These are phyloP conservation scores for Calyptomena viridis DNA, from an alignment of 2,113 vertebrate species.

Conservation along the genomic window DNA sequence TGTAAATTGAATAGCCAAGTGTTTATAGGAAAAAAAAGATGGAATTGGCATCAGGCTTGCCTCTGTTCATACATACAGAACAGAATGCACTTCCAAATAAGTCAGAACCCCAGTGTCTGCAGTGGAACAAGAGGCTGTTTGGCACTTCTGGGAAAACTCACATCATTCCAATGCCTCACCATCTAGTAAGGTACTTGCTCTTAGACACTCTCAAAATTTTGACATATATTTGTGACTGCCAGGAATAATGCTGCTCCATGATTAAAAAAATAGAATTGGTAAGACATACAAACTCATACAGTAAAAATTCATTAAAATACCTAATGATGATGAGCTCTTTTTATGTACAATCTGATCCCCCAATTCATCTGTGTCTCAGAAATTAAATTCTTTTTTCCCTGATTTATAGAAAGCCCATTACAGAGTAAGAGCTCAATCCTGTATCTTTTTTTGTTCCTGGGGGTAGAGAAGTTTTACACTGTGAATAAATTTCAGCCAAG, in stretches of 20 bases:
- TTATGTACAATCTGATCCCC: background rate
- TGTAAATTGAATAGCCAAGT: constrained; percentile 2
- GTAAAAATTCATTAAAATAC: background rate
- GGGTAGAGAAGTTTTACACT: background rate
- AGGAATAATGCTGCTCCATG: background rate
- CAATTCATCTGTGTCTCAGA: background rate
- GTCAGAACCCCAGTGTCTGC: background rate
- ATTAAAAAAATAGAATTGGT: background rate
- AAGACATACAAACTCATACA: background rate
- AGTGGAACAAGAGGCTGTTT: background rate
- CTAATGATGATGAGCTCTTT: background rate
- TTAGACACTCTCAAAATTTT: background rate
- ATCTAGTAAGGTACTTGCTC: background rate
- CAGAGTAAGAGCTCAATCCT: background rate
- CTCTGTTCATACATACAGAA: background rate
- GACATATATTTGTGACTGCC: background rate
- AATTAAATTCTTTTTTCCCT: background rate
- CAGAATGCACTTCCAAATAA: background rate
- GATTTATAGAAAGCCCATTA: background rate
- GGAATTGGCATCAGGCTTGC: background rate
- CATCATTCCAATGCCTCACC: background rate
- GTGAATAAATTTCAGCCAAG: background rate
- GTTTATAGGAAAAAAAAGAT: background rate
- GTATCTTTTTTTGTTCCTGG: background rate
- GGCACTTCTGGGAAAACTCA: background rate